Percentiles rank a stretch among this genome's conserved stretches.
phyloP scores from a whole-genome alignment of 2,113 vertebrate genomes.

The Dicrurus megarhynchus region DNA sequence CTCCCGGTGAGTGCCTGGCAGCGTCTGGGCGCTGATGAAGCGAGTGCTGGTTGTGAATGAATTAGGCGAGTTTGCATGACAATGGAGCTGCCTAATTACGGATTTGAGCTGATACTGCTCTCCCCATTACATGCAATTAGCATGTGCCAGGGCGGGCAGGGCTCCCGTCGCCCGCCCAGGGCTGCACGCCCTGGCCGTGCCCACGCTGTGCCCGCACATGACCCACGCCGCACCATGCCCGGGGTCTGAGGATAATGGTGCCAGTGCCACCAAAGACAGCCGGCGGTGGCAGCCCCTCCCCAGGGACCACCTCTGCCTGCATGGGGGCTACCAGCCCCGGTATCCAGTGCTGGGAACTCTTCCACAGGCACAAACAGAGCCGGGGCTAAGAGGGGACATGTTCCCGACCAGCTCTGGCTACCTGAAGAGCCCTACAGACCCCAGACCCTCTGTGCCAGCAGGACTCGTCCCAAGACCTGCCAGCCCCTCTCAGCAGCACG shows the following conservation, averaged over 20 bases:
- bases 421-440: not conserved
- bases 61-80: slow-evolving; percentile 62
- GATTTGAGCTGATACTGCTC: slow-evolving; percentile 61
- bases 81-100: slow-evolving; percentile 67
- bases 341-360: not conserved
- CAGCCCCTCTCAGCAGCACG: not conserved
- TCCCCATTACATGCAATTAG: slow-evolving; percentile 61
- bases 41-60: slow-evolving; percentile 22
- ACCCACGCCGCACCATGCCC: not conserved
- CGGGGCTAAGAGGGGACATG: not conserved
- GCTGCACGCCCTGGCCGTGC: not conserved
- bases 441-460: rapidly evolving
- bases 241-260: rapidly evolving
- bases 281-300: not conserved
- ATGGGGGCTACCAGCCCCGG: not conserved
- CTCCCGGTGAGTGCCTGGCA: not conserved
- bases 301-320: not conserved
- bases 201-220: not conserved
- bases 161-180: not conserved
- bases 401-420: rapidly evolving
- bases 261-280: not conserved
- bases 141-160: slow-evolving; percentile 11
- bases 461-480: not conserved
- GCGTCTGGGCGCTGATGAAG: slow-evolving; percentile 62
- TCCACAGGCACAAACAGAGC: not conserved